phyloP scores from a whole-genome alignment of 2,797 vertebrate genomes.

The Poeciliopsis paucimaculata region DNA sequence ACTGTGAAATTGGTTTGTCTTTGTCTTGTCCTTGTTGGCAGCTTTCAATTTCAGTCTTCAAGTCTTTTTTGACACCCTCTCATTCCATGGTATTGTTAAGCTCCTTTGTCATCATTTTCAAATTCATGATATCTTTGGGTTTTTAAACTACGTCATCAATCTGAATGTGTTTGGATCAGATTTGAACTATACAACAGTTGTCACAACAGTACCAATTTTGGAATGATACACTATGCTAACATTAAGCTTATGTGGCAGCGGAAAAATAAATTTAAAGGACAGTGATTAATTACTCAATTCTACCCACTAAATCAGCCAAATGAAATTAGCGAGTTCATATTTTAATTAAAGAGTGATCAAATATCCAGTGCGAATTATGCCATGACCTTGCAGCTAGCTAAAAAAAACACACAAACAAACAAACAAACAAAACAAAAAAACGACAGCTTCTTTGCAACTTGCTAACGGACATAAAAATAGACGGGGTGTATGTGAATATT shows the following conservation, averaged over 20 bases:
- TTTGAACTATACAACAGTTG: not conserved
- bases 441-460: not conserved
- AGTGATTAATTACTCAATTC: not conserved
- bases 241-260: not conserved
- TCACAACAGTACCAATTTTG: not conserved
- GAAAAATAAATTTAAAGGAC: not conserved
- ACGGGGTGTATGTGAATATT: not conserved
- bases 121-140: not conserved
- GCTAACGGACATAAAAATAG: not conserved
- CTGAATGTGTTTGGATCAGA: not conserved
- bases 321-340: not conserved
- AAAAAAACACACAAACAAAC: too few species aligned
- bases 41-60: not conserved
- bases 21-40: not conserved
- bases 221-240: not conserved
- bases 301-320: not conserved
- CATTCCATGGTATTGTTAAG: not conserved
- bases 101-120: not conserved
- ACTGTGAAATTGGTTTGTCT: not conserved
- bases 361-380: not conserved
- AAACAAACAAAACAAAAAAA: too few species aligned
- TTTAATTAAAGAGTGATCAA: not conserved
- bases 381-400: not conserved
- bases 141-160: not conserved
- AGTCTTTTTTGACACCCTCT: not conserved